Evolutionary conservation across 2,797 vertebrate genomes (phyloP).

Genomic region (Aulostomus chinensis): DNA sequence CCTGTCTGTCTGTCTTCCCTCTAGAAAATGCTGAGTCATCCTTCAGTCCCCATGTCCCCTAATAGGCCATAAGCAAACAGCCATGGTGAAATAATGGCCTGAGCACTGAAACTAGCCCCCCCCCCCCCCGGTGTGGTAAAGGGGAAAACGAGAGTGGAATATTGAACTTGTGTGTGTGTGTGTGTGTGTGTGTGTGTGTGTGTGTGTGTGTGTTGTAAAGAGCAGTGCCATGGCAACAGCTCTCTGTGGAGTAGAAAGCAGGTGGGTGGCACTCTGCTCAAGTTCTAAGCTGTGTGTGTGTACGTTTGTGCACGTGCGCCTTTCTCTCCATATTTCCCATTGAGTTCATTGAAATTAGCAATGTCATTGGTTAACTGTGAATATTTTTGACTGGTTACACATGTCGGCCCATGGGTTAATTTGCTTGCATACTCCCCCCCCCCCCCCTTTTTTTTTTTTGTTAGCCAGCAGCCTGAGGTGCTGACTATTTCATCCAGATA

Average conservation of each 20-base stretch:
- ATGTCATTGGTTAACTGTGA: too few species aligned
- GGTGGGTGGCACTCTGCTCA: constrained; percentile 63
- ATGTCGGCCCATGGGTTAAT: too few species aligned
- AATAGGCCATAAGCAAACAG: constrained; percentile 65
- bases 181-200: background rate
- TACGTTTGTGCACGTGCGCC: constrained; percentile 2
- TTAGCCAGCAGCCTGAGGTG: too few species aligned
- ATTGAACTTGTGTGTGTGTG: constrained; percentile 53
- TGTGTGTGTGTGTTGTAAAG: constrained; percentile 46
- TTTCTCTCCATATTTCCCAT: constrained; percentile 12
- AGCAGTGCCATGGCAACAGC: constrained; percentile 77
- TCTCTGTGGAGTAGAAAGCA: constrained; percentile 59
- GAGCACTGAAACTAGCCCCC: constrained; percentile 53
- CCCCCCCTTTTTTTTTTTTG: too few species aligned
- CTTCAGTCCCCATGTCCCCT: constrained; percentile 38
- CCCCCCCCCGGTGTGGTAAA: constrained; percentile 55
- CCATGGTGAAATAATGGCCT: constrained; percentile 62
- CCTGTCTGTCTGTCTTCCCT: constrained; percentile 20
- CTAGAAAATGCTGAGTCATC: constrained; percentile 56
- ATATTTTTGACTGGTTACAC: too few species aligned
- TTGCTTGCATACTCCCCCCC: too few species aligned
- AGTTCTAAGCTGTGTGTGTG: constrained; percentile 20
- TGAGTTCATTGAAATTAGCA: constrained; percentile 51
- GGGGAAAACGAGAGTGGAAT: constrained; percentile 67
- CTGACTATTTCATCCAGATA: too few species aligned